Base-by-base conservation (phyloP, 2,113 vertebrate genomes). In the Stomatorhinus ivindoensis region DNA sequence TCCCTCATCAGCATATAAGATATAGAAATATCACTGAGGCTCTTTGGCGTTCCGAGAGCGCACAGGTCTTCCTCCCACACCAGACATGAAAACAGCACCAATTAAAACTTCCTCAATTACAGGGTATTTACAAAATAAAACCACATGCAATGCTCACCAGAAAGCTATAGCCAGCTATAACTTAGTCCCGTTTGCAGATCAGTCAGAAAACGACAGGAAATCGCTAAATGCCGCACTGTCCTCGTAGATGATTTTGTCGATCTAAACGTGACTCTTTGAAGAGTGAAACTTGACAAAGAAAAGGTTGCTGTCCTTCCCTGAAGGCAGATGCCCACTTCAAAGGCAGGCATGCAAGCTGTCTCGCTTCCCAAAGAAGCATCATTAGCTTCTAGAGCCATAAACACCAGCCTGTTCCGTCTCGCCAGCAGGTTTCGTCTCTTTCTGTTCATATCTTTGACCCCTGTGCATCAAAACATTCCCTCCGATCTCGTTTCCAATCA, bases 261-360 rank as follows among this genome's bases (percentile, higher is more conserved):
- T 53, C 31, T n/a, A 11, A 27, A 35, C 31, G 19, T n/a, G 10
- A 27, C 11, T 61, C 44, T 69, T 73, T 84, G 21, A n/a, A 87
- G 51, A 51, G 21, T 31, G 11, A 55, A 84, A 42, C 46, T 39
- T 44, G 31, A 31, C 61, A 35, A 50, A 88, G 35, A 46, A 53
- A 55, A 89, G 48, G 17, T 61, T 61, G 51, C 27, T 27, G 76
- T 84, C 50, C 21, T 11, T 89, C 35, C 88, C 46, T 1, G 24
- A 88, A 48, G 42, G 61, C 88, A 24, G 80, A 61, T 39, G 17
- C 76, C 51, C 88, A 61, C 88, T 84, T 89, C 88, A 89, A 89
- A 89, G 88, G 53, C 85, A 51, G 50, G 19, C 55, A 61, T 21
- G 5, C 53, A 55, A 44, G 21, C 88, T 31, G 88, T 80, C 61